Base-by-base conservation (phyloP, 2,113 vertebrate genomes). In the Melanerpes aurifrons region DNA sequence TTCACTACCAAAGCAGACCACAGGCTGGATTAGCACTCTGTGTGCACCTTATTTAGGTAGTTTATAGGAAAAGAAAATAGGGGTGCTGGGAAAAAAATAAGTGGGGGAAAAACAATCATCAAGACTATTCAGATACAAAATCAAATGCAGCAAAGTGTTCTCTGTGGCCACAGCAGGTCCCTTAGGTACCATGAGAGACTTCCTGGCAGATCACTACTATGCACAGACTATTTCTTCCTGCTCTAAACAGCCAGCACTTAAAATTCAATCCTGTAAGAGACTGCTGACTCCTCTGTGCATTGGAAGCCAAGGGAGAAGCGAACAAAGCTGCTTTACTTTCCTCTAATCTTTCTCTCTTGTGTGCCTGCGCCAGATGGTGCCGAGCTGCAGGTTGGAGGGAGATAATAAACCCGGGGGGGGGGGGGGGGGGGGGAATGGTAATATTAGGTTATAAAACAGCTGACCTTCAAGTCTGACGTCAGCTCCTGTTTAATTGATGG, bases 381-480 rank as follows among this genome's bases (percentile, higher is more conserved):
- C 0, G 54, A 95, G 85, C 90, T 24, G 68, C 90, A 91, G 95
- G 93, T 85, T 96, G 82, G 58, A 95, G n/a, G 87, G 69, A 93
- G 43, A 90, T 75, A 93, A 94, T 79, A 96, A 94, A 95, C 75
- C 89, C 92, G 86, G 80, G 86, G 90, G 4, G 35, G 63, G 57
- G 81, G 83, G 77, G 86, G 79, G 90, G 4, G 40, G 63, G 64
- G 85, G 82, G 63, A 10, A 79, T 0, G 22, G 67, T 79, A 84
- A 83, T 86, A 93, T 69, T 75, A 91, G 87, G 85, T 92, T 93
- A 94, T 79, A 79, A 94, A 96, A 89, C 82, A 91, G 84, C 74
- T 92, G 86, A 92, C 90, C 96, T 96, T 94, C 96, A 95, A 86
- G 90, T 12, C 64, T 89, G 84, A 96, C 18, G 25, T 80, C 93